These are phyloP conservation scores for Acanthiza pusilla DNA, from an alignment of 2,797 vertebrate genomes.

Conservation along the genomic window DNA sequence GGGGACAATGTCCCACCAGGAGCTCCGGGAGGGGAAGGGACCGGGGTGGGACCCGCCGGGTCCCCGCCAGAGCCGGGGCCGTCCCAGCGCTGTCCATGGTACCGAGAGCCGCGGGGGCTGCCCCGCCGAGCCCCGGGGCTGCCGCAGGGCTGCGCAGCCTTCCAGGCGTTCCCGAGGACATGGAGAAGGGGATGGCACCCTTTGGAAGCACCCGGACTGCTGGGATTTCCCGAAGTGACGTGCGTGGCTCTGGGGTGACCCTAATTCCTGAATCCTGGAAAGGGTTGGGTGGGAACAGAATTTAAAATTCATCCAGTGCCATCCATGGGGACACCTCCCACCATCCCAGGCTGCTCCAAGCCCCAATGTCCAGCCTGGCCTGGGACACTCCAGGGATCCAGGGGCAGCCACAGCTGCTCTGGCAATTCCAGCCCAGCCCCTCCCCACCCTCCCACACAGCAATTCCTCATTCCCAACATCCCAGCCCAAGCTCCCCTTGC, in stretches of 20 bases:
- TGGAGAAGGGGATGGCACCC: fast-evolving
- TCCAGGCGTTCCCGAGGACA: fast-evolving
- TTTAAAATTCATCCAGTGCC: too few species aligned
- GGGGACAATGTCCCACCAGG: fast-evolving
- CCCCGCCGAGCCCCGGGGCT: not conserved
- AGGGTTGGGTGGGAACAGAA: not conserved
- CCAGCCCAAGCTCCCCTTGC: not conserved
- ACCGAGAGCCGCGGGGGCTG: not conserved
- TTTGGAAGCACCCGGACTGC: fast-evolving
- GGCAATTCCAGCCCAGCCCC: not conserved
- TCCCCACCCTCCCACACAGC: fast-evolving
- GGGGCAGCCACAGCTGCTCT: not conserved
- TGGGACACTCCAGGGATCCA: not conserved
- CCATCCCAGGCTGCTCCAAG: fast-evolving
- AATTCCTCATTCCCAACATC: not conserved
- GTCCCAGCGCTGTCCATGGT: slow-evolving; percentile 52
- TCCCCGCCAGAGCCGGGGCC: not conserved
- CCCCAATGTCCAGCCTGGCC: not conserved
- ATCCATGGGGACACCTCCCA: not conserved
- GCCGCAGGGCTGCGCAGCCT: not conserved
- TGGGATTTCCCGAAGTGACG: not conserved
- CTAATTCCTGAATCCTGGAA: not conserved
- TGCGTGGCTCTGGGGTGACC: not conserved
- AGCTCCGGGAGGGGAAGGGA: not conserved
- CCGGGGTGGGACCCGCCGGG: not conserved